Evolutionary conservation across 2,797 vertebrate species (phyloP).

Genomic region (Danio choprae): DNA sequence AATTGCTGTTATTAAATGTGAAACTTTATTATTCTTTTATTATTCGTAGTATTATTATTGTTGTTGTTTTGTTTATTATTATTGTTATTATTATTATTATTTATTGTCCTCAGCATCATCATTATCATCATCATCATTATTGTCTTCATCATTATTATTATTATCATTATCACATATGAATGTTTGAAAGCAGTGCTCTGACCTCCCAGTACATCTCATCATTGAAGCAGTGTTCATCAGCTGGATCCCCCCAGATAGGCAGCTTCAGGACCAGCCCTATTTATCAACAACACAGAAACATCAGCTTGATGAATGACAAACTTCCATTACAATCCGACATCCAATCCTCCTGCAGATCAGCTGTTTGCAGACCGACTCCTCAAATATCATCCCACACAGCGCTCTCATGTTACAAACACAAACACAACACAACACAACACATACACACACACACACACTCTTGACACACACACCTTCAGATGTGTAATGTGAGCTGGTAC

Average conservation of each 20-base stretch:
- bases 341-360: neutral
- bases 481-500: neutral
- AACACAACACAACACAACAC: no score
- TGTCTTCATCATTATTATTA: no score
- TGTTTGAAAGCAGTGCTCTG: slow-evolving; percentile 52
- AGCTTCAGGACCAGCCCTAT: slow-evolving; percentile 89
- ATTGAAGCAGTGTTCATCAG: slow-evolving; percentile 92
- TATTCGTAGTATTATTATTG: no score
- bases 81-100: no score
- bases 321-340: slow-evolving; percentile 21
- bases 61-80: no score
- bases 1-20: no score
- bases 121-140: no score
- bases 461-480: neutral
- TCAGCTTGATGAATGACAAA: neutral
- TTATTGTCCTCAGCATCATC: no score
- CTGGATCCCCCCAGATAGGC: slow-evolving; percentile 90
- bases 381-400: no score
- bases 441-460: no score
- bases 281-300: slow-evolving; percentile 28
- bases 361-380: neutral
- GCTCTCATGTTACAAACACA: slow-evolving; percentile 3
- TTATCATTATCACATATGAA: no score
- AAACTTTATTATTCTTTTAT: no score
- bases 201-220: slow-evolving; percentile 96